phyloP scores from a whole-genome alignment of 2,888 invertebrate species.

The Cephus pulcher region DNA sequence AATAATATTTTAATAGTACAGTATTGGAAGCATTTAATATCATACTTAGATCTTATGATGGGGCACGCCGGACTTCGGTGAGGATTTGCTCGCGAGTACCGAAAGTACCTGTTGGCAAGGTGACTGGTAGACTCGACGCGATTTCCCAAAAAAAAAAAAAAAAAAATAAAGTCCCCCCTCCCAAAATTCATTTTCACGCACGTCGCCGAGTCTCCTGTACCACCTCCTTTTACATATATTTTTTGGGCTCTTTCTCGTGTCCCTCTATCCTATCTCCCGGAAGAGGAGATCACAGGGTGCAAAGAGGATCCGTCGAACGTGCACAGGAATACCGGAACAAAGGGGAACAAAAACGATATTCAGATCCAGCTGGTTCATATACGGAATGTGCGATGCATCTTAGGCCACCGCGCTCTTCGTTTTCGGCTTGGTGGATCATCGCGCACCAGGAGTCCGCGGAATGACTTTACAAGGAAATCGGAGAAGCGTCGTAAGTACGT shows the following conservation, averaged over 20 bases:
- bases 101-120: neutral
- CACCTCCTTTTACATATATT: neutral
- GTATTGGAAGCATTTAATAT: slow-evolving; percentile 65
- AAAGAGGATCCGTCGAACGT: slow-evolving; percentile 18
- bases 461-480: neutral
- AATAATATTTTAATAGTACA: slow-evolving; percentile 55
- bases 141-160: slow-evolving; percentile 2
- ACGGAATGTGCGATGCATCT: neutral
- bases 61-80: slow-evolving; percentile 26
- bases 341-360: neutral
- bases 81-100: slow-evolving; percentile 24
- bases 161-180: neutral
- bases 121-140: neutral
- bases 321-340: slow-evolving; percentile 16
- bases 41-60: slow-evolving; percentile 46
- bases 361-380: neutral
- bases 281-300: neutral
- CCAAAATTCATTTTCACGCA: neutral
- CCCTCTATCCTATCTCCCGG: neutral
- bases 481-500: neutral
- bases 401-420: neutral
- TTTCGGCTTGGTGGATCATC: neutral
- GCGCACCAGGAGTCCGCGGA: neutral
- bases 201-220: neutral
- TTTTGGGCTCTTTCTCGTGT: slow-evolving; percentile 4